Base-by-base conservation (phyloP, 2,888 invertebrate species). In the Spatulosminthurus flaviceps region DNA sequence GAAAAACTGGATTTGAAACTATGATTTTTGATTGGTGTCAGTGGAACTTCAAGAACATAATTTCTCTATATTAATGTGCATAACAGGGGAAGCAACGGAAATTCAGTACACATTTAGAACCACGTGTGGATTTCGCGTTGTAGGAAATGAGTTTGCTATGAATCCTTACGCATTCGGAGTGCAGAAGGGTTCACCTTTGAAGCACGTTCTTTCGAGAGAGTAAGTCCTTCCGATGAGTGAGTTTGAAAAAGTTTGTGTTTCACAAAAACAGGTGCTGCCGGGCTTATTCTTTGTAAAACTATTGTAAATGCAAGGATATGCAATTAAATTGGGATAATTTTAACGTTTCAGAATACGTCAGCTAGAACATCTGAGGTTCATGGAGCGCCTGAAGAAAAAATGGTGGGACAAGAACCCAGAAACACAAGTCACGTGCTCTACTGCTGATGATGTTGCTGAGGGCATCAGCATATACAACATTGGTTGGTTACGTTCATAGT, bases 391-490 rank as follows among this genome's bases (percentile, higher is more conserved):
- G 21, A 98, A 98, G 88, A 96, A 97, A 86, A 92, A 92, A 86
- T 98, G 98, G 98, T 99, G 98, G 98, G 94, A 92, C 85, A 92
- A 93, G 82, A 96, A 96, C 86, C 78, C 19, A 51, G 16, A 51
- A 2, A 51, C n/a, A n/a, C n/a, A n/a, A 51, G 51, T 51, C 2
- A n/a, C n/a, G 5, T 96, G 96, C 86, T 94, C 95, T 85, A 93
- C 94, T 84, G 93, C 94, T 77, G 95, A 96, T 86, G 95, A 96
- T 87, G 96, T 97, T 87, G 95, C 95, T 1, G 98, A 97, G 87
- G 98, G 98, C 69, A 98, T 98, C 87, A 96, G 96, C 80, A 97
- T 98, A 81, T 93, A 96, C 87, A 98, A 98, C 87, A 98, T 98
- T 84, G 98, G 97, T 70, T 83, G 80, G 86, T 29, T n/a, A 16